A percentile compares a stretch with the other conserved stretches of the same genome.
Evolutionary conservation across 2,888 invertebrate genomes (phyloP).

Genomic region (Conistra vaccinii): DNA sequence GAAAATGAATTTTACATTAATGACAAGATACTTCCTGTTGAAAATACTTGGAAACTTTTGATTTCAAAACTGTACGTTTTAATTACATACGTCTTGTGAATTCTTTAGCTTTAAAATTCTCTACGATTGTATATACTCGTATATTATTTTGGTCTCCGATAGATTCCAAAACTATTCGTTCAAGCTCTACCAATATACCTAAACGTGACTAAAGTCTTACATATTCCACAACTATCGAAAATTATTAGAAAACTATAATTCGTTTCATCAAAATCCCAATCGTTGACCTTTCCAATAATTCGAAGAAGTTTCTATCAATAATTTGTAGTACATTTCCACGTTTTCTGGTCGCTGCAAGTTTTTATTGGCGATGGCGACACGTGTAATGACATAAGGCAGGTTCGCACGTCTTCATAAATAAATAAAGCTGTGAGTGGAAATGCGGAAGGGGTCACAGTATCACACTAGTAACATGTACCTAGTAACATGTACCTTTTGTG

Average conservation of each 20-base stretch:
- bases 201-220: neutral
- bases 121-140: neutral
- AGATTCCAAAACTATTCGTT: neutral
- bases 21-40: neutral
- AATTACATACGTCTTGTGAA: neutral
- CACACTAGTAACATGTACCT: neutral
- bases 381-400: conserved; percentile 11
- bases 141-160: neutral
- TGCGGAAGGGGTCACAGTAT: conserved; percentile 11
- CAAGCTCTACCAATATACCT: neutral
- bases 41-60: neutral
- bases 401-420: conserved; percentile 16
- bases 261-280: conserved; percentile 2
- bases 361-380: conserved; percentile 29
- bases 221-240: neutral
- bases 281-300: conserved; percentile 30
- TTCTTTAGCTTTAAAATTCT: neutral
- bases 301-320: conserved; percentile 35
- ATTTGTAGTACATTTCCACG: conserved; percentile 25
- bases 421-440: conserved; percentile 28
- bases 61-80: neutral
- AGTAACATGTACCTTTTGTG: neutral
- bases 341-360: conserved; percentile 23
- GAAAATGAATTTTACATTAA: neutral
- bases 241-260: conserved; percentile 10